Evolutionary conservation across 2,888 invertebrate species (phyloP).

Genomic region (Melanchra persicariae): DNA sequence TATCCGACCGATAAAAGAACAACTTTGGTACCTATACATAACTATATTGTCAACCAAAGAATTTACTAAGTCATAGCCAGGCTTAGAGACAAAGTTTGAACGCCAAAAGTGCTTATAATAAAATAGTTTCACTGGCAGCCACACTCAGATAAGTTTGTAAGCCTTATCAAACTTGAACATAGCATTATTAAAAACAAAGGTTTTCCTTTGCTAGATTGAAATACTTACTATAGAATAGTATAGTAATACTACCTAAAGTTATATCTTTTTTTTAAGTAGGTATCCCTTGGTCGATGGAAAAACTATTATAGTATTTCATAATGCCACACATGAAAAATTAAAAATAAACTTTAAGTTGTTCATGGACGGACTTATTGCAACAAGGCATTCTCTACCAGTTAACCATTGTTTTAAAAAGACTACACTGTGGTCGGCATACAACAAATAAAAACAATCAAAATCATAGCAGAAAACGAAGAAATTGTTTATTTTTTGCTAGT

Average conservation of each 20-base stretch:
- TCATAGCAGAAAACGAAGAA: no score
- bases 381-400: no score
- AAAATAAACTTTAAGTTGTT: no score
- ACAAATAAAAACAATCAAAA: background rate
- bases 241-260: no score
- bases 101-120: background rate
- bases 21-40: background rate
- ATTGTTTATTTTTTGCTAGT: background rate
- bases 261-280: no score
- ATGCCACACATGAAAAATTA: no score
- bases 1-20: background rate
- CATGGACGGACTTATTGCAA: no score
- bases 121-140: constrained; percentile 6
- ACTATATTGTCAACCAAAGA: background rate
- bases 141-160: constrained; percentile 4
- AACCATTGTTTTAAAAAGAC: no score
- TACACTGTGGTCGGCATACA: no score
- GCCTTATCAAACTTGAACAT: constrained; percentile 2
- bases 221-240: no score
- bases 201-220: background rate
- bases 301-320: no score
- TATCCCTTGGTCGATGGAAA: no score
- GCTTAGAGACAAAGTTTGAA: constrained; percentile 12
- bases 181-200: background rate
- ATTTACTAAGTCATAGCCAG: background rate